Percentiles rank a stretch among this genome's conserved stretches.
These are phyloP conservation scores for Pogonocichla stellata DNA, from an alignment of 2,113 vertebrate species.

Conservation along the genomic window DNA sequence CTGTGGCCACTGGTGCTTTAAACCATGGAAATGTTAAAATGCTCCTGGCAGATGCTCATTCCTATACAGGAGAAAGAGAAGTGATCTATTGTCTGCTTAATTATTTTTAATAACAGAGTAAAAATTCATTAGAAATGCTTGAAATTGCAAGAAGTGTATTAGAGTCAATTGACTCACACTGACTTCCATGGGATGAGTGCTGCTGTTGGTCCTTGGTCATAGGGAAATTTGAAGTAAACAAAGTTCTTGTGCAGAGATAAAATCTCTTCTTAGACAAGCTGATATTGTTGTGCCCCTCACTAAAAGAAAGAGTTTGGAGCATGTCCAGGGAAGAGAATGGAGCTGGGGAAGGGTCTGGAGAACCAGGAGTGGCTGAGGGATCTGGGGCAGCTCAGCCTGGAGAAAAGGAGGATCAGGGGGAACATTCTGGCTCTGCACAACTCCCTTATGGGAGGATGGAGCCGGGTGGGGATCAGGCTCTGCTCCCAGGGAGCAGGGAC, in stretches of 20 bases:
- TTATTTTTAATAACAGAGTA: slow-evolving; percentile 10
- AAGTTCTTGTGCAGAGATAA: background rate
- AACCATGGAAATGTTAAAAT: slow-evolving; percentile 28
- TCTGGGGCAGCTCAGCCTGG: background rate
- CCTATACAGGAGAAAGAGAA: background rate
- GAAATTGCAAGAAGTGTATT: background rate
- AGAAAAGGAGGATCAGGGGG: background rate
- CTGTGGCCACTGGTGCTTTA: slow-evolving; percentile 31
- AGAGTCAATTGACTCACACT: background rate
- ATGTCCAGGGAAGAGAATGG: accelerated
- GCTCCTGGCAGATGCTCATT: slow-evolving; percentile 52
- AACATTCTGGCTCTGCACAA: background rate
- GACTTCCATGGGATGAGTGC: accelerated
- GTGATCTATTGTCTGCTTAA: slow-evolving; percentile 24
- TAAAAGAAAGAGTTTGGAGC: background rate
- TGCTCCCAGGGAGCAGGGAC: background rate
- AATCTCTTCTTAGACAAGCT: background rate
- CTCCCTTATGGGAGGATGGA: background rate
- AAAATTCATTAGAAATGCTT: slow-evolving; percentile 33
- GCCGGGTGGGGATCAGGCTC: accelerated
- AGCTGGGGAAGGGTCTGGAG: background rate
- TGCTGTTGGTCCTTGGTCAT: background rate
- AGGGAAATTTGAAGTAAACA: background rate
- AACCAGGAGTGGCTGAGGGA: background rate
- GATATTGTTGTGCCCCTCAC: background rate